Conservation (phyloP, 2,797 vertebrate species). For the Anabacerthia variegaticeps region DNA sequence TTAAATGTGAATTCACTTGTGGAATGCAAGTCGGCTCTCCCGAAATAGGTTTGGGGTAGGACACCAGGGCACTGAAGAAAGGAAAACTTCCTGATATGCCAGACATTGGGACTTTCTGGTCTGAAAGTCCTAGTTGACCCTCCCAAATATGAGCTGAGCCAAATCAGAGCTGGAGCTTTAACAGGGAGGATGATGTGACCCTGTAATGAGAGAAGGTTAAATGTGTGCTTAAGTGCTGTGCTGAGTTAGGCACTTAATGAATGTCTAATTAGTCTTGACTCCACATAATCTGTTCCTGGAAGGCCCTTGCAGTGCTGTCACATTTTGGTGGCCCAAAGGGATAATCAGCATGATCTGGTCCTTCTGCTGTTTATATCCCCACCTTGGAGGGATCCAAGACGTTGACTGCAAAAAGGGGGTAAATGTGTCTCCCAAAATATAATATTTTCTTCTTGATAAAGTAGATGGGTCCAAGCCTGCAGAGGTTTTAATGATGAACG, state of each 20-base stretch:
- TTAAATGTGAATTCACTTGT: background rate
- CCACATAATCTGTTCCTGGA: background rate
- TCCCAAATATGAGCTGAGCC: background rate
- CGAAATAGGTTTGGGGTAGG: background rate
- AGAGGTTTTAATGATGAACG: background rate
- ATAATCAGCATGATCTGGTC: background rate
- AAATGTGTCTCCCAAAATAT: background rate
- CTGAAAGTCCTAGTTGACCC: background rate
- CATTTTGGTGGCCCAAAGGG: background rate
- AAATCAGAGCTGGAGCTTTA: background rate
- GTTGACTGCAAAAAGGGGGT: background rate
- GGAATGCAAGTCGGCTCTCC: background rate
- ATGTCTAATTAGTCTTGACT: conserved; percentile 20
- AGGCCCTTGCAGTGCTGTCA: background rate
- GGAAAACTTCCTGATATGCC: background rate
- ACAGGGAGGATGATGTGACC: background rate
- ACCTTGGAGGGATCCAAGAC: background rate
- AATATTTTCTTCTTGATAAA: background rate
- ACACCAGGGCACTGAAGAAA: background rate
- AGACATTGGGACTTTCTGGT: fast-evolving
- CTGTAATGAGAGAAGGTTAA: conserved; percentile 53
- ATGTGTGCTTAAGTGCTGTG: conserved; percentile 41
- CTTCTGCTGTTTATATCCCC: background rate
- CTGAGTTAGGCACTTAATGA: conserved; percentile 44
- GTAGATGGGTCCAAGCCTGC: background rate